These are phyloP conservation scores for Oplegnathus fasciatus DNA, from an alignment of 2,113 vertebrate species.

Conservation along the genomic window DNA sequence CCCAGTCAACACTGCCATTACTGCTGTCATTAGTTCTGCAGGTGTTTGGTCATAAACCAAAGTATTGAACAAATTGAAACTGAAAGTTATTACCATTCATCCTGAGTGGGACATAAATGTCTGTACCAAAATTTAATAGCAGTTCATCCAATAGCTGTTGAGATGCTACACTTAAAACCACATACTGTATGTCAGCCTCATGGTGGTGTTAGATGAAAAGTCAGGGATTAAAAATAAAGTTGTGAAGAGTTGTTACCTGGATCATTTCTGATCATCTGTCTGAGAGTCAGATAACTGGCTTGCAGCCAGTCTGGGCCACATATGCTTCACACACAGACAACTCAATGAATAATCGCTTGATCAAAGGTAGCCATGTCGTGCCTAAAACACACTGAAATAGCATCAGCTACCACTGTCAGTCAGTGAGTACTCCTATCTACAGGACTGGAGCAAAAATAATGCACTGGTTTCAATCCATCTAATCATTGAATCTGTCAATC, in stretches of 20 bases:
- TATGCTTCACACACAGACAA: constrained; percentile 14
- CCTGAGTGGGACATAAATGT: not conserved
- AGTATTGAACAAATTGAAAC: not conserved
- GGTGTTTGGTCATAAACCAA: not conserved
- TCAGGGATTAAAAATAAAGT: constrained; percentile 39
- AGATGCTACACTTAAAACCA: constrained; percentile 9
- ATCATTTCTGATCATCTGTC: constrained; percentile 48
- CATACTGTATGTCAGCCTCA: constrained; percentile 1
- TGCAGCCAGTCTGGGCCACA: constrained; percentile 19
- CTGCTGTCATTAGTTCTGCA: not conserved
- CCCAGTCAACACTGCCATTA: not conserved
- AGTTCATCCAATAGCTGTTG: constrained; percentile 1
- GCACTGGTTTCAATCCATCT: constrained; percentile 22
- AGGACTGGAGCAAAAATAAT: constrained; percentile 33
- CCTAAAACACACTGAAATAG: constrained; percentile 31
- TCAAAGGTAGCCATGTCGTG: constrained; percentile 24
- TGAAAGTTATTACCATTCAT: not conserved
- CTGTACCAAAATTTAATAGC: not conserved
- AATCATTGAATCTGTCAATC: constrained; percentile 32
- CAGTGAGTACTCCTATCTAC: not conserved
- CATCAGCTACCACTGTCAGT: constrained; percentile 10
- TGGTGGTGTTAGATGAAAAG: not conserved
- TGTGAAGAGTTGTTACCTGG: constrained; percentile 38
- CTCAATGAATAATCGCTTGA: constrained; percentile 30
- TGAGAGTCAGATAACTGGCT: constrained; percentile 42